Evolutionary conservation across 1,140 invertebrate species (phyloP), one percentile per base, ranked within the genome.

Genomic region (Sitobion miscanthi): DNA sequence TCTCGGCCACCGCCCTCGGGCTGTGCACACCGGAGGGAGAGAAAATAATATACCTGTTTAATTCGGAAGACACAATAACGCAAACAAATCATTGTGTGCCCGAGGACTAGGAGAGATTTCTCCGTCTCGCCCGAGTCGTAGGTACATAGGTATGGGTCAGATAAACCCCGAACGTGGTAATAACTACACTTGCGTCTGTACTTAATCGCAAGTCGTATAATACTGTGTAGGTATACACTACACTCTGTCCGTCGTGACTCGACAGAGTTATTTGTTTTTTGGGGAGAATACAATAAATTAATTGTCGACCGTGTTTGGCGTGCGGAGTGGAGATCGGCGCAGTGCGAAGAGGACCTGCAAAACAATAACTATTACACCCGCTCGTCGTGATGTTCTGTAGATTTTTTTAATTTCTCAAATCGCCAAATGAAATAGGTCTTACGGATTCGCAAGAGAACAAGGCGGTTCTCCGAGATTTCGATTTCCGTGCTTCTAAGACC

Each of bases 31-130:
- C 77, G 77, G 77, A 82, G 77, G 77, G 77, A 35, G 77, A 35
- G 82, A 85, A 85, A 35, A 82, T n/a, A 38, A 85, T 14, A 85
- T 85, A 85, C 82, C 82, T 85, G 82, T 85, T 85, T 38, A 38
- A 38, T 38, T 85, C 38, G 23, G 38, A 42, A 6, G n/a, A 52
- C 69, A 83, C 20, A 38, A 38, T 83, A 77, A 25, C 62, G 25
- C 30, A 30, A 69, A 69, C 30, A 69, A 0, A 30, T 7, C 3
- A 30, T 7, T 14, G 30, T 30, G 57, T 3, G 57, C 57, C 25
- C 57, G 57, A 25, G 62, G 30, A 69, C 62, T 69, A 14, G 6
- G 4, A 69, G 25, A 69, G 62, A 69, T 69, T 69, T 69, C 62
- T 62, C 25, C 20, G 25, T 62, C 25, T 62, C 57, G 25, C 30